Percentiles rank a stretch among this genome's conserved stretches.
Evolutionary conservation across 30 jellyfish, hydroid and myxozoan species (phyloP).

Genomic region (Catostylus mosaicus): DNA sequence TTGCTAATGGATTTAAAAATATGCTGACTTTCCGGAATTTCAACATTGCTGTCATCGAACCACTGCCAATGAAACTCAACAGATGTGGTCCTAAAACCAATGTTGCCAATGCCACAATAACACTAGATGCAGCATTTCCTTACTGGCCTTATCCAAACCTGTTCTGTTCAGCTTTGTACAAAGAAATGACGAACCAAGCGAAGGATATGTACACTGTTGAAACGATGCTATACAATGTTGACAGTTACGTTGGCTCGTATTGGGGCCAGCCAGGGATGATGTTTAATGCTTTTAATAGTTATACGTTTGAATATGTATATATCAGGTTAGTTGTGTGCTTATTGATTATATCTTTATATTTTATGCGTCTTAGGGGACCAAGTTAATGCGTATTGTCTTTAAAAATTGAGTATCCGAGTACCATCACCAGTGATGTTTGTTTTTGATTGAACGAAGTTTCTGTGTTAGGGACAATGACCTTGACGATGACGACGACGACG

Average conservation of each 20-base stretch:
- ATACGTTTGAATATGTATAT: conserved; percentile 58
- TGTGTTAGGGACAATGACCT: too few species aligned
- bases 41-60: conserved; percentile 20
- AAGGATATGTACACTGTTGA: conserved; percentile 17
- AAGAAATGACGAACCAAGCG: neutral
- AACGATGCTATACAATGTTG: conserved; percentile 36
- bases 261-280: conserved; percentile 66
- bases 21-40: conserved; percentile 72
- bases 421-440: too few species aligned
- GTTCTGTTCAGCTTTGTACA: conserved; percentile 50
- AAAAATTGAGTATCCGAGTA: too few species aligned
- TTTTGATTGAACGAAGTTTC: too few species aligned
- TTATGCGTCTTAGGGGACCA: neutral
- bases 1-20: conserved; percentile 67
- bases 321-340: conserved; percentile 38
- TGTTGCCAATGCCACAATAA: conserved; percentile 30
- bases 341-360: neutral
- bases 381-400: too few species aligned
- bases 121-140: conserved; percentile 58
- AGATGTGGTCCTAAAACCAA: conserved; percentile 76
- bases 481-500: too few species aligned
- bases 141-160: conserved; percentile 33
- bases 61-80: conserved; percentile 39
- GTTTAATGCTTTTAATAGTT: conserved; percentile 54
- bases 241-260: conserved; percentile 64